Conservation (phyloP, 2,113 vertebrate species). For the Trochalopteron elliotii region DNA sequence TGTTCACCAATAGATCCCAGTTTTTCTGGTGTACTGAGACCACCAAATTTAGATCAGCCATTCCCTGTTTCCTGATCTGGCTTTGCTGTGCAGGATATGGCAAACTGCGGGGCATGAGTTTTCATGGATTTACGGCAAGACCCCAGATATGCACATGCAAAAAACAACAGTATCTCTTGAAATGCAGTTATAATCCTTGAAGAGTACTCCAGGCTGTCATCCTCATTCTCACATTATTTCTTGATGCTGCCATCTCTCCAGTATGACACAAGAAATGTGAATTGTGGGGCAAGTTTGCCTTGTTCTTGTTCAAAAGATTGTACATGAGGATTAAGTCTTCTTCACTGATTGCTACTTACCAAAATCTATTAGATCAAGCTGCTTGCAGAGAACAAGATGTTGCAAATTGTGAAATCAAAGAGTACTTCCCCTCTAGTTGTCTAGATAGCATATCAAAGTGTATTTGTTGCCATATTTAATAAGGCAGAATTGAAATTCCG, state of each 20-base stretch:
- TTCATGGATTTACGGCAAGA: background rate
- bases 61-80: background rate
- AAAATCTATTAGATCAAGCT: background rate
- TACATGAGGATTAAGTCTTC: background rate
- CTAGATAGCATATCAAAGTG: background rate
- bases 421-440: background rate
- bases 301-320: background rate
- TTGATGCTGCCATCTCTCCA: background rate
- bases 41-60: background rate
- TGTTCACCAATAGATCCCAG: background rate
- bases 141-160: background rate
- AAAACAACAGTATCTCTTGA: background rate
- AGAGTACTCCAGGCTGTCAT: background rate
- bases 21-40: background rate
- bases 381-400: background rate
- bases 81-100: background rate
- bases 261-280: background rate
- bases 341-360: background rate
- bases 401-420: background rate
- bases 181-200: background rate
- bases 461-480: background rate
- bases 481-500: background rate
- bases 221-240: background rate
- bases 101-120: background rate
- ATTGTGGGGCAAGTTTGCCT: background rate